A percentile compares a stretch with the other conserved stretches of the same genome.
Conservation (phyloP, 2,797 vertebrate genomes). For the Microctenopoma lineatum region DNA sequence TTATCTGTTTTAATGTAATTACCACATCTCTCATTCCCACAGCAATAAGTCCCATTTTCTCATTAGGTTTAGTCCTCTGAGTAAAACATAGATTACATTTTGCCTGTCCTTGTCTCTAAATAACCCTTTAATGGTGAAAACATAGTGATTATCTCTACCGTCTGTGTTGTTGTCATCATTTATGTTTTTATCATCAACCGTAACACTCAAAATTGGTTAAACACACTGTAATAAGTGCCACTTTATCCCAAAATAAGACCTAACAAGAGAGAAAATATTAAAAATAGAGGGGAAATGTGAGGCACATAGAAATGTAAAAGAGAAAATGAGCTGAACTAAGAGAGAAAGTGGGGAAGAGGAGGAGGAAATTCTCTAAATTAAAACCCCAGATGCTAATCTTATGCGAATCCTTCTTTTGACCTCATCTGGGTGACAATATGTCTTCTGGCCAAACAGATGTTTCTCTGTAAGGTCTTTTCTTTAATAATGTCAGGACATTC, state of each 20-base stretch:
- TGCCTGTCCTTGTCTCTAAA: constrained; percentile 49
- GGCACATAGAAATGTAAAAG: constrained; percentile 12
- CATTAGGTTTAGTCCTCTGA: constrained; percentile 63
- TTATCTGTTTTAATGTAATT: constrained; percentile 73
- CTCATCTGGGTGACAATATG: constrained; percentile 68
- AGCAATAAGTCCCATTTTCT: constrained; percentile 63
- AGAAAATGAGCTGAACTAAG: constrained; percentile 11
- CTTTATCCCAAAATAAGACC: constrained; percentile 1
- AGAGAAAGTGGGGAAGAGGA: constrained; percentile 1
- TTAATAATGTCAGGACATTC: constrained; percentile 65
- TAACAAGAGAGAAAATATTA: constrained; percentile 1
- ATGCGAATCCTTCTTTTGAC: constrained; percentile 54
- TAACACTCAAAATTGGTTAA: constrained; percentile 44
- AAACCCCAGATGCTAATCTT: constrained; percentile 67
- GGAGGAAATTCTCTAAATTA: constrained; percentile 48
- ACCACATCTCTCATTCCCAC: constrained; percentile 46
- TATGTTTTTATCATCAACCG: constrained; percentile 38
- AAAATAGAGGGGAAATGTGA: constrained; percentile 10
- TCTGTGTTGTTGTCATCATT: constrained; percentile 36
- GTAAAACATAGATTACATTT: constrained; percentile 56
- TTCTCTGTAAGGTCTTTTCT: constrained; percentile 65
- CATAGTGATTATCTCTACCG: constrained; percentile 56
- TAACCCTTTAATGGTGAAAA: constrained; percentile 61
- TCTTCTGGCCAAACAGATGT: constrained; percentile 75
- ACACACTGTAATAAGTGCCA: constrained; percentile 14